Evolutionary conservation across 2,797 vertebrate species (phyloP), one percentile per base, ranked within the genome.

Genomic region (Ambastaia sidthimunki): DNA sequence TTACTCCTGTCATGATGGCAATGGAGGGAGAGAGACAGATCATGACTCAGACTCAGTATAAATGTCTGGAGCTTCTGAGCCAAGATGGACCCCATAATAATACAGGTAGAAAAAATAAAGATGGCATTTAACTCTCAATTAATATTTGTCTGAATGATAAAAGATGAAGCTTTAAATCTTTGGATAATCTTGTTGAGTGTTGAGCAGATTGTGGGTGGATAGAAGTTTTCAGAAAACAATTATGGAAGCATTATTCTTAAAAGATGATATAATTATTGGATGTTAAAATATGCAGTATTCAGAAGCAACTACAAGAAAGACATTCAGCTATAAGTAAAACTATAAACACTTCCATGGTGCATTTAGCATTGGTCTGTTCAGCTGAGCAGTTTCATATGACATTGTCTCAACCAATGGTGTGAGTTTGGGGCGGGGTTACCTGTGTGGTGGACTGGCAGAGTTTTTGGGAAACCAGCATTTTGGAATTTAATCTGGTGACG

Each of bases 41-140:
- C 4, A 81, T 76, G 86, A 91, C 85, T 63, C 86, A 88, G 69
- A 87, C 83, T 89, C 91, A 90, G 82, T 85, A 90, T 86, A 88
- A 84, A 87, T 95, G 94, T 88, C 86, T 90, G 54, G 82, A 91
- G 81, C 78, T 82, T 69, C 85, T 89, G 82, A 84, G 80, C 84
- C 82, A 74, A 74, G 67, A 83, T 57, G 84, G 44, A 68, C 86
- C 65, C 28, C 80, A 80, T 79, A 93, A 92, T 87, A 90, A 86
- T 89, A 92, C 89, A 19, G 93, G 94, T 94, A 92, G 23, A 69
- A 19, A 25, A 44, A 37, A 31, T 57, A 1, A 71, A 3, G 18
- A 34, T 48, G 31, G 2, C 10, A 65, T 68, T 28, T 41, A 69
- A 47, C 63, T 3, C 63, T 37, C 28, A 55, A 78, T 65, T 13